Evolutionary conservation across 2,888 invertebrate species (phyloP), one percentile per base, ranked within the genome.

Genomic region (Troides aeacus): DNA sequence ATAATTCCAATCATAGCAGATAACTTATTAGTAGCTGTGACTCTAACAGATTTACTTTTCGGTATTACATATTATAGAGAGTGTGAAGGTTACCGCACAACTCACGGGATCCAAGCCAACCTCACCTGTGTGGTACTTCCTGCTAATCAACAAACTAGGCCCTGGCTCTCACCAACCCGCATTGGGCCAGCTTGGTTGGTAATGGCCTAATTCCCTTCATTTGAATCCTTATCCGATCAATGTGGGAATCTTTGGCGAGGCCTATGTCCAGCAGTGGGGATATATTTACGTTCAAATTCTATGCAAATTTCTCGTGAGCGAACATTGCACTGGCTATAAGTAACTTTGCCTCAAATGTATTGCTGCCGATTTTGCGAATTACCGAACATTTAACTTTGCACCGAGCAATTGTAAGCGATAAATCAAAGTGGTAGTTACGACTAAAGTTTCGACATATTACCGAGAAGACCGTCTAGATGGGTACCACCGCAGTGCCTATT

Each of bases 41-140:
- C 80, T 78, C 81, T 88, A 87, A 89, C 83, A 82, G 81, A 76
- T 85, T 89, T 87, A 87, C 81, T 81, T 83, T 84, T 82, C 81
- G 82, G 77, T 77, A 73, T 77, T 15, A 46, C 1, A 15, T 46
- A 46, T 39, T 7, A 30, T 30, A 30, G 30, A 5, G 30, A 3
- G 30, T 30, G 30, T 30, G 5, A 30, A 30, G 30, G 46, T 46
- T 15, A 3, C 4, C 30, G 30, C 30, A 30, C 30, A 30, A 30
- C 30, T 30, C 30, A 30, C 30, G 30, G 30, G 30, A 30, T 30
- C 30, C 30, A 30, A 30, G 30, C 30, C 30, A 30, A 30, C 30
- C 30, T 30, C 30, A 30, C 30, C 30, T 30, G 30, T 5, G 30
- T 30, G 30, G 5, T 30, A 5, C 30, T 0, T 5, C 30, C 5